phyloP scores from a whole-genome alignment of 2,888 invertebrate genomes.

The Drosophila antonietae region DNA sequence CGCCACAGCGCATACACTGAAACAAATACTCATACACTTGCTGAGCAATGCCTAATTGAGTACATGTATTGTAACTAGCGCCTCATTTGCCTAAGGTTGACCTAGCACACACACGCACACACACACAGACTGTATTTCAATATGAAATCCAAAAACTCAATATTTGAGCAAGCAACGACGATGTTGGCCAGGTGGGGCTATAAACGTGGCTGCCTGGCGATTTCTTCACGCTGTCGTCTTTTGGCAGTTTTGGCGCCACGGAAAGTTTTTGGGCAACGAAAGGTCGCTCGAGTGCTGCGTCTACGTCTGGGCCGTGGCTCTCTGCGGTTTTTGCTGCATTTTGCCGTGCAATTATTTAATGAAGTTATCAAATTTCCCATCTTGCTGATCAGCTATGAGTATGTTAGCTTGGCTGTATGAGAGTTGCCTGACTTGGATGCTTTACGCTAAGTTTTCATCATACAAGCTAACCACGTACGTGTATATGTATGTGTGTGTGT shows the following conservation, averaged over 20 bases:
- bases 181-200: constrained; percentile 37
- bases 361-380: constrained; percentile 78
- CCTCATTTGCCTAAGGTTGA: constrained; percentile 71
- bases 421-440: constrained; percentile 37
- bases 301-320: constrained; percentile 42
- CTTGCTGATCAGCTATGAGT: constrained; percentile 62
- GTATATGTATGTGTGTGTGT: constrained; percentile 32
- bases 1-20: neutral
- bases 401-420: constrained; percentile 7
- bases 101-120: constrained; percentile 27
- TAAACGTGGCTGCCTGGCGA: constrained; percentile 36
- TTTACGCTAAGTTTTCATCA: constrained; percentile 35
- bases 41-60: constrained; percentile 65
- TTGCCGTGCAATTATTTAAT: constrained; percentile 80
- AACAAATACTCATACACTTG: constrained; percentile 18
- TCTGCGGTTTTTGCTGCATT: constrained; percentile 66
- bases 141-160: constrained; percentile 78
- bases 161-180: constrained; percentile 63
- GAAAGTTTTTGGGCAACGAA: constrained; percentile 57
- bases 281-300: constrained; percentile 15
- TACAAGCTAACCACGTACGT: constrained; percentile 17
- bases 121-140: constrained; percentile 55
- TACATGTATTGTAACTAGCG: constrained; percentile 55
- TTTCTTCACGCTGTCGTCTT: constrained; percentile 54
- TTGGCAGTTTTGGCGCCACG: constrained; percentile 70